These are phyloP conservation scores for Apodemus sylvaticus DNA, from an alignment of 2,113 vertebrate genomes.

Conservation along the genomic window DNA sequence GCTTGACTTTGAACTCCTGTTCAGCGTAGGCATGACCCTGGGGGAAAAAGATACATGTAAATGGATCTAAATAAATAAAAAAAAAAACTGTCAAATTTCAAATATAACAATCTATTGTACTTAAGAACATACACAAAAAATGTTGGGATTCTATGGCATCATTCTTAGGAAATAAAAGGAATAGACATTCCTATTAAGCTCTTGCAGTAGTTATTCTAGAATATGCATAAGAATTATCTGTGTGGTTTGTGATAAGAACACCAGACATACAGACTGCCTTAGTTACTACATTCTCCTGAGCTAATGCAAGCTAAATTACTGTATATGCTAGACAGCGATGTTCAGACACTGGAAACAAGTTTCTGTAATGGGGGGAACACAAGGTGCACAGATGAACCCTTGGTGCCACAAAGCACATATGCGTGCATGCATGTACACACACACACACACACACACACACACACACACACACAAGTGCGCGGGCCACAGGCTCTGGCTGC, in stretches of 20 bases:
- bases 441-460: too few relatives aligned
- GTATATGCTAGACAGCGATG: not conserved
- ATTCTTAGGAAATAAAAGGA: not conserved
- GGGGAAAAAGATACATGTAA: not conserved
- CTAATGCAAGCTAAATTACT: not conserved
- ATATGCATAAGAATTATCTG: not conserved
- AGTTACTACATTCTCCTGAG: not conserved
- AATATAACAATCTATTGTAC: conserved; percentile 1
- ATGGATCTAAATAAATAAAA: not conserved
- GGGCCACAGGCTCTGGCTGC: not conserved
- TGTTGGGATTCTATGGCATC: not conserved
- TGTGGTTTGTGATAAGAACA: not conserved
- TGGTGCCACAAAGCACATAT: not conserved
- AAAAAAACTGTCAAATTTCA: not conserved
- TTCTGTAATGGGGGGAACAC: too few relatives aligned
- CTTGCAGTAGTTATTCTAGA: not conserved
- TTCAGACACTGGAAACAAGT: not conserved
- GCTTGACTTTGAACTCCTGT: not conserved
- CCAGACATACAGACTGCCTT: not conserved
- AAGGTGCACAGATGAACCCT: not conserved
- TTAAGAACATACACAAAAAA: conserved; percentile 28
- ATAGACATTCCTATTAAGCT: not conserved
- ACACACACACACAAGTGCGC: not conserved
- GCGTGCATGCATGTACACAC: too few relatives aligned
- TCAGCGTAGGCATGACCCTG: not conserved